A percentile compares a stretch with the other conserved stretches of the same genome.
Evolutionary conservation across 2,113 vertebrate genomes (phyloP).

Genomic region (Rhinoptilus africanus): DNA sequence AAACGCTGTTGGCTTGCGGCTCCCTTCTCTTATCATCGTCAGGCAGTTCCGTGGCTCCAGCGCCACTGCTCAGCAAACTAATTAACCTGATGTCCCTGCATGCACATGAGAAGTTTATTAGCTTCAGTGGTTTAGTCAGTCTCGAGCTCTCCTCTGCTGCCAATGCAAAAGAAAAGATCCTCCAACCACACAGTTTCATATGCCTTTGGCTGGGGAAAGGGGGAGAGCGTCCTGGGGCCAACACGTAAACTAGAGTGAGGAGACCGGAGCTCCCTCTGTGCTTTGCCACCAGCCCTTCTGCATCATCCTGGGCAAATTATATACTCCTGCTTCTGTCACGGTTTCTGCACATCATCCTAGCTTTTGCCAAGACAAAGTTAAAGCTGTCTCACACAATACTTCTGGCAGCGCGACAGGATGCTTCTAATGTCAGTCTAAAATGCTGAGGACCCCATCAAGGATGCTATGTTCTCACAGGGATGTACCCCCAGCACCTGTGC

Average conservation of each 20-base stretch:
- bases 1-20: neutral
- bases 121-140: neutral
- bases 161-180: neutral
- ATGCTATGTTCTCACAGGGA: neutral
- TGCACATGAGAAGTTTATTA: constrained; percentile 5
- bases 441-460: neutral
- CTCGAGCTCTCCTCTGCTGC: neutral
- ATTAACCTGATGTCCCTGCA: neutral
- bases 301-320: neutral
- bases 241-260: neutral
- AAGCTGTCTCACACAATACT: neutral
- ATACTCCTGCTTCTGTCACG: neutral
- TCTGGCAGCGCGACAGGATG: neutral
- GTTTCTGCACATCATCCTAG: neutral
- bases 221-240: accelerated
- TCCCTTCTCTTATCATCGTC: neutral
- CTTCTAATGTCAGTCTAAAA: neutral
- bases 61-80: neutral
- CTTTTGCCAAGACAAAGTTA: neutral
- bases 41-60: neutral
- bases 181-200: neutral
- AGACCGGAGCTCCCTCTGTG: neutral
- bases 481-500: neutral
- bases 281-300: neutral
- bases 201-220: neutral